Evolutionary conservation across 1,140 invertebrate genomes (phyloP), one percentile per base, ranked within the genome.

Genomic region (Bathynomus jamesi): DNA sequence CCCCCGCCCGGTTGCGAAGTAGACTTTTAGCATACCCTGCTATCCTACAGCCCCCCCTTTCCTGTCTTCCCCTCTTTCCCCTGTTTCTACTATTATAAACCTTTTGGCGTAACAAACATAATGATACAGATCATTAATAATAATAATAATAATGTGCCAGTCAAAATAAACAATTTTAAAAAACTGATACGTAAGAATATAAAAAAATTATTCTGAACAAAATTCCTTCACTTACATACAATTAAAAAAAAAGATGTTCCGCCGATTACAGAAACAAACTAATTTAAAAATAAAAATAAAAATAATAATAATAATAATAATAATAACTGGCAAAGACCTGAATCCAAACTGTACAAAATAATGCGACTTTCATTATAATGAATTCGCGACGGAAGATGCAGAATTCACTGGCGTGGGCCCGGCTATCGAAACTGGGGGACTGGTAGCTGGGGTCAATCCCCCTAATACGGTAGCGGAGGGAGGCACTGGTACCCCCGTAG

Each of bases 381-480:
- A 65, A 7, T 65, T 30, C 27, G 63, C 63, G n/a, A 65, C 63
- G 27, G 31, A 28, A 28, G 28, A 65, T 65, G 31, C n/a, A 21
- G 28, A 31, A 28, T 17, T 65, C 31, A 65, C 28, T 27, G 13
- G 13, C 21, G 40, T 53, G 21, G 40, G 40, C 40, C 40, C 40
- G 21, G 40, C 11, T 53, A 53, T 53, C 13, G 40, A 53, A 17
- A 53, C 40, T 53, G 40, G 21, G 2, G 40, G 40, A 21, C 11
- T 53, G 40, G 40, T 30, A 5, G 31, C 21, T 65, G n/a, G n/a
- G 31, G 28, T 4, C n/a, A 31, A 29, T 25, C 31, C 31, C 31
- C 28, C 28, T 29, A 65, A 11, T n/a, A 65, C 25, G 10, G 24
- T 28, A 65, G 31, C 17, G 28, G 28, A 65, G n/a, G 28, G 31